These are phyloP conservation scores for Myrmophylax atrothorax DNA, from an alignment of 2,113 vertebrate species.

Conservation along the genomic window DNA sequence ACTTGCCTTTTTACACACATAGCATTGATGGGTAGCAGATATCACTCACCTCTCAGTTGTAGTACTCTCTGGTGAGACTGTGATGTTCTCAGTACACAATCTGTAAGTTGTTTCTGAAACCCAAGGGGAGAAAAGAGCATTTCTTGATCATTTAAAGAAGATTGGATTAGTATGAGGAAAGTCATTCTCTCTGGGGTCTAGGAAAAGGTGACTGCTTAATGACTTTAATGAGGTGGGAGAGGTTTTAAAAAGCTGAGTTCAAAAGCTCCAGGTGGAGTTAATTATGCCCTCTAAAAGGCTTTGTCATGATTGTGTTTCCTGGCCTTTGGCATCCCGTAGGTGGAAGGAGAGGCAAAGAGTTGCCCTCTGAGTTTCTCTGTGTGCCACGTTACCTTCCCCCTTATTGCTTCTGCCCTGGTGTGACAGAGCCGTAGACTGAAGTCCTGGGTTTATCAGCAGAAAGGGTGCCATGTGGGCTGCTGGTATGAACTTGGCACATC, in stretches of 20 bases:
- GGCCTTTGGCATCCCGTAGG: neutral
- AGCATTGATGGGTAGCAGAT: neutral
- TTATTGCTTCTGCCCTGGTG: neutral
- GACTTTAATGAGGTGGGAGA: neutral
- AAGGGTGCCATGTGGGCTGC: neutral
- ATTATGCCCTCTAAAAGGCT: neutral
- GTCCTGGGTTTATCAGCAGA: slow-evolving; percentile 38
- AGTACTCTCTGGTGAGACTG: neutral
- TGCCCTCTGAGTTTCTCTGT: neutral
- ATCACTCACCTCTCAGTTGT: neutral
- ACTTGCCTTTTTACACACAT: neutral
- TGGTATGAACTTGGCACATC: neutral
- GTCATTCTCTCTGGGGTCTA: rapidly evolving
- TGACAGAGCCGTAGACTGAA: neutral
- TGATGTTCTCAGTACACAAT: neutral
- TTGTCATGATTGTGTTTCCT: neutral
- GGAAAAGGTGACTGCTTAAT: neutral
- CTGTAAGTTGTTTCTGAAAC: neutral
- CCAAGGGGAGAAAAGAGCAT: neutral
- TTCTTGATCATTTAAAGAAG: neutral
- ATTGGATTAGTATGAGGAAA: neutral
- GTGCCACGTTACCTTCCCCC: neutral
- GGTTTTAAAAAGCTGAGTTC: neutral
- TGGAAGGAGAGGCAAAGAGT: neutral
- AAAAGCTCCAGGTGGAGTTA: slow-evolving; percentile 26